Evolutionary conservation across 2,113 vertebrate genomes (phyloP), one percentile per base, ranked within the genome.

Genomic region (Condylura cristata): DNA sequence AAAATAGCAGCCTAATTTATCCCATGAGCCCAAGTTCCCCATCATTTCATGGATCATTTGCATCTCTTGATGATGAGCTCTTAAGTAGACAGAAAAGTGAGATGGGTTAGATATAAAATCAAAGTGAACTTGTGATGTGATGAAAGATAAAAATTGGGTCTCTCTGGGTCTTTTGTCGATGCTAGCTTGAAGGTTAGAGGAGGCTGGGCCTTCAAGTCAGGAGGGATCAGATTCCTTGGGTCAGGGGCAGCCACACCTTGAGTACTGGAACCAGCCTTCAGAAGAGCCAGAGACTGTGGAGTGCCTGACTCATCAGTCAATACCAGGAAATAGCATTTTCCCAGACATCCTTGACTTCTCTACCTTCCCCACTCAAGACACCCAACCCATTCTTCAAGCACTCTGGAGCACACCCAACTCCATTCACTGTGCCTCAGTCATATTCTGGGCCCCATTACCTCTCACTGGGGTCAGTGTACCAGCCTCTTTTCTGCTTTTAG

Each of bases 51-150:
- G 20, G 16, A 22, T 65, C 34, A 66, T 22, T 86, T 92, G 37
- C 86, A 58, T 60, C 51, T 71, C 61, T 53, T 39, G 28, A 91
- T 91, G 56, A 80, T 8, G 4, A 94, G 61, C 60, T 66, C 95
- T 72, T 83, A 89, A 89, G 60, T 63, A 53, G 53, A 26, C 82
- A 83, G 63, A 91, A 92, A 60, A 72, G 51, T 41, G 51, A 86
- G 17, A 75, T 86, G 41, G 18, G 11, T 60, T 70, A 37, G 2
- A 86, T 60, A 72, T 24, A 58, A 95, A 91, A 74, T 74, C 74
- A 89, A 96, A 91, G 58, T 92, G 66, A 93, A 58, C 53, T 56
- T 56, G 53, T 51, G 26, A 26, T 71, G 1, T 76, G 37, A 75
- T 26, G 63, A 51, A 90, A 83, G 34, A 68, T 39, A 24, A 56